Evolutionary conservation across 2,113 vertebrate genomes (phyloP).

Genomic region (Rhodinocichla rosea): DNA sequence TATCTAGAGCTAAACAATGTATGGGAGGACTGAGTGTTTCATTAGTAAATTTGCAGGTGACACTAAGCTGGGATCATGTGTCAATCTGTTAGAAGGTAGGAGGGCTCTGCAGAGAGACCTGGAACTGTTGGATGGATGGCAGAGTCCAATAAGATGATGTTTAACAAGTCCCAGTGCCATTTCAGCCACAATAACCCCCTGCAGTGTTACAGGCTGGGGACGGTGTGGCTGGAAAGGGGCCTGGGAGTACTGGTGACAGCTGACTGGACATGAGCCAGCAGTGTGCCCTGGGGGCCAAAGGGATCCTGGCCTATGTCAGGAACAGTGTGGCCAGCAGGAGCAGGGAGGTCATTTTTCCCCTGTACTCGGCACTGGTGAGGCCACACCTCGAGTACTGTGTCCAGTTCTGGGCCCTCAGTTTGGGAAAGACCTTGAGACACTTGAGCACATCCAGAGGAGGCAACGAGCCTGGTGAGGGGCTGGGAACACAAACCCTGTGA

Average conservation of each 20-base stretch:
- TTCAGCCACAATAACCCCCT: neutral
- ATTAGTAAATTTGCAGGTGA: neutral
- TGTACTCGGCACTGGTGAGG: rapidly evolving
- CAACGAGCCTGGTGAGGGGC: neutral
- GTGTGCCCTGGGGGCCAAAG: neutral
- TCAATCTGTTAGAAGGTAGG: rapidly evolving
- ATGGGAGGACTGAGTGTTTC: neutral
- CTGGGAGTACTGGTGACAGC: neutral
- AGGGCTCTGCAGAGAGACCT: neutral
- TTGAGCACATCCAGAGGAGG: no score
- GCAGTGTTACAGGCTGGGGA: rapidly evolving
- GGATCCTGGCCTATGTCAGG: neutral
- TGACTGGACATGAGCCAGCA: neutral
- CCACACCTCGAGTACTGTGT: neutral
- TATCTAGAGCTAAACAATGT: neutral
- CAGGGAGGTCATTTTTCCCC: neutral
- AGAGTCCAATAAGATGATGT: neutral
- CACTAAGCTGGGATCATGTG: neutral
- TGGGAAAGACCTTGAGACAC: no score
- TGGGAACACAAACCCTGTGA: neutral
- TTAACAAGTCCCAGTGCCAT: neutral
- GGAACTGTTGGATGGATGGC: neutral
- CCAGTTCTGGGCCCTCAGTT: no score
- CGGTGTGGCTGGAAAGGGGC: neutral
- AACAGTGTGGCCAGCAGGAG: neutral